Evolutionary conservation across 1,140 invertebrate genomes (phyloP).

Genomic region (Globodera rostochiensis): DNA sequence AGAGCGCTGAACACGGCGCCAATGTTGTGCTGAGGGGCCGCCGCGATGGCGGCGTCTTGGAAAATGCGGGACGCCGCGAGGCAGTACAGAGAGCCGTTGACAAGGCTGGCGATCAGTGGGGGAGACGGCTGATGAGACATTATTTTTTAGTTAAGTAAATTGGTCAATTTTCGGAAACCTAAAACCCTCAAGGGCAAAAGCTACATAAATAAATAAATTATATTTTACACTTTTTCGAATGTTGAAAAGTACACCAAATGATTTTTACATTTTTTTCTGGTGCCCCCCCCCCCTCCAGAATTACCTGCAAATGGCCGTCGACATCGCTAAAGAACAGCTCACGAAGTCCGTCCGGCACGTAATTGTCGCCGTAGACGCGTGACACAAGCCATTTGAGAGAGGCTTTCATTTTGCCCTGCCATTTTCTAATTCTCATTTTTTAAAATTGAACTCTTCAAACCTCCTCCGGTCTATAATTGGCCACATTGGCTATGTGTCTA

Average conservation of each 20-base stretch:
- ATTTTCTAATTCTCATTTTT: constrained; percentile 48
- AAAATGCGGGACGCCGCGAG: constrained; percentile 92
- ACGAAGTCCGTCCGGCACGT: constrained; percentile 86
- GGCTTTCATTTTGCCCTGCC: constrained; percentile 92
- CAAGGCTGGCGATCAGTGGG: constrained; percentile 83
- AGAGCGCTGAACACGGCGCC: constrained; percentile 82
- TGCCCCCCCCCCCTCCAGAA: neutral
- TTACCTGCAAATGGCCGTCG: constrained; percentile 82
- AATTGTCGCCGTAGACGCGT: constrained; percentile 87
- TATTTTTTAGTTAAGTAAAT: too few species aligned
- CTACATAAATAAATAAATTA: constrained; percentile 74
- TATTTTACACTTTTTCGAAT: neutral
- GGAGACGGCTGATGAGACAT: constrained; percentile 82
- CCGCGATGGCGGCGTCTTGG: constrained; percentile 90
- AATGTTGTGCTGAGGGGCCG: constrained; percentile 82
- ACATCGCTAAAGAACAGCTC: constrained; percentile 78
- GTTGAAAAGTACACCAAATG: too few species aligned
- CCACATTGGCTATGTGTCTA: neutral
- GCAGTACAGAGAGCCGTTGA: constrained; percentile 93
- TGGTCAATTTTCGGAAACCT: too few species aligned
- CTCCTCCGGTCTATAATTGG: constrained; percentile 20
- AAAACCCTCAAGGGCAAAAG: too few species aligned
- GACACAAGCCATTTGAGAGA: constrained; percentile 95
- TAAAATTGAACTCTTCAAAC: constrained; percentile 10
- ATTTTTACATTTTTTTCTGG: too few species aligned